A percentile compares a stretch with the other conserved stretches of the same genome.
Evolutionary conservation across 2,797 vertebrate genomes (phyloP).

Genomic region (Bovichtus diacanthus): DNA sequence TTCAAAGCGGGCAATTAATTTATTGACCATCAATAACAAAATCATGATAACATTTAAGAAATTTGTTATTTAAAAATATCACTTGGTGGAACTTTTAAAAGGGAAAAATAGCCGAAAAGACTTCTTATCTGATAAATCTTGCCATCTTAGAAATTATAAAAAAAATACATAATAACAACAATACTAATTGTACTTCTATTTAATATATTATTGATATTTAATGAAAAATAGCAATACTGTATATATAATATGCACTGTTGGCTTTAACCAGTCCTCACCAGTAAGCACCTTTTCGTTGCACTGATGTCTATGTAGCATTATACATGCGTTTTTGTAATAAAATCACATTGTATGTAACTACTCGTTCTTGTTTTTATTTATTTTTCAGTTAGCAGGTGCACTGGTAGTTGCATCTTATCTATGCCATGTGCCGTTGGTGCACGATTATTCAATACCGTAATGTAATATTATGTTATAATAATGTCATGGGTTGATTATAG

Average conservation of each 20-base stretch:
- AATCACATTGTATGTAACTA: background rate
- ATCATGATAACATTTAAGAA: background rate
- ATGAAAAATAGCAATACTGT: background rate
- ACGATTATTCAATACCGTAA: background rate
- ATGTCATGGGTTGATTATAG: background rate
- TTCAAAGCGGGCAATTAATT: background rate
- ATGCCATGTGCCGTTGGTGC: background rate
- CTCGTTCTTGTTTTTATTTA: background rate
- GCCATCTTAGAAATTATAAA: background rate
- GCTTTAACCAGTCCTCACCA: background rate
- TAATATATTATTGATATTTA: background rate
- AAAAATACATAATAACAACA: background rate
- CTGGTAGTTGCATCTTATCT: background rate
- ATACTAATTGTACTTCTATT: background rate
- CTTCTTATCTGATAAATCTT: background rate
- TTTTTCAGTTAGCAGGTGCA: constrained; percentile 18
- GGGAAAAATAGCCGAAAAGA: background rate
- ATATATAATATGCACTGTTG: background rate
- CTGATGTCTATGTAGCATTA: background rate
- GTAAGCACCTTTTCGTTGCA: constrained; percentile 6
- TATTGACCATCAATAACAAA: background rate
- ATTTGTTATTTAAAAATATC: background rate
- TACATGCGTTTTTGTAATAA: background rate
- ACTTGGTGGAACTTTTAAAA: background rate
- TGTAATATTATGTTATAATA: background rate